Base-by-base conservation (phyloP, 1,140 invertebrate species). In the Achatina immaculata region DNA sequence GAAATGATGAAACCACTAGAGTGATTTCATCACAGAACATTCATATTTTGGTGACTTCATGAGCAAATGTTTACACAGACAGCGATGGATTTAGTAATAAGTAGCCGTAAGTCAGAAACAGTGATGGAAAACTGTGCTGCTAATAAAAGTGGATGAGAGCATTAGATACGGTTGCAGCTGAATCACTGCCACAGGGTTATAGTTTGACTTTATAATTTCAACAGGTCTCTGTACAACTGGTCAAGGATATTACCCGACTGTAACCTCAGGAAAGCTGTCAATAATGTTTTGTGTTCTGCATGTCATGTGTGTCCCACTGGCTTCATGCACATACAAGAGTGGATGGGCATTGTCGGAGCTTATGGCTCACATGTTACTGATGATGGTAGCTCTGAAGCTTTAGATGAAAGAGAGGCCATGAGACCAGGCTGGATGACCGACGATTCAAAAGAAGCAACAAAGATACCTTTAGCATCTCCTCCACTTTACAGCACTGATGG, bases 231-330 rank as follows among this genome's bases (percentile, higher is more conserved):
- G 11, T 96, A 95, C 87, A 92, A 94, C n/a, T 96, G 96, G 95
- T 94, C 95, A 11, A 92, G 93, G 28, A 90, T 92, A 6, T 91
- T 95, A 65, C 93, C 93, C 65, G 93, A 94, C 58, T 89, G 88
- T 14, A 81, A 94, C 0, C 90, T 97, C 58, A 97, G 97, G 91
- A 94, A 94, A 87, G 93, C 96, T 0, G 92, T 97, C 0, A 95
- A 95, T 88, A 93, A 94, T 85, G 93, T 96, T 7, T 90, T 98
- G 21, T 97, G 96, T 87, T 94, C 96, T 0, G 93, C 96, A 82
- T 97, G 96, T 88, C 95, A 95, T 88, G 95, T 96, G 42, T 93
- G 94, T 82, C 95, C 96, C 0, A 93, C 94, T 66, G 91, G 95
- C 34, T 97, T 96, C 84, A 94, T 93, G 36, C 92, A 94, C 81